These are phyloP conservation scores for Kradibia gibbosae DNA, from an alignment of 1,140 invertebrate species.

Conservation along the genomic window DNA sequence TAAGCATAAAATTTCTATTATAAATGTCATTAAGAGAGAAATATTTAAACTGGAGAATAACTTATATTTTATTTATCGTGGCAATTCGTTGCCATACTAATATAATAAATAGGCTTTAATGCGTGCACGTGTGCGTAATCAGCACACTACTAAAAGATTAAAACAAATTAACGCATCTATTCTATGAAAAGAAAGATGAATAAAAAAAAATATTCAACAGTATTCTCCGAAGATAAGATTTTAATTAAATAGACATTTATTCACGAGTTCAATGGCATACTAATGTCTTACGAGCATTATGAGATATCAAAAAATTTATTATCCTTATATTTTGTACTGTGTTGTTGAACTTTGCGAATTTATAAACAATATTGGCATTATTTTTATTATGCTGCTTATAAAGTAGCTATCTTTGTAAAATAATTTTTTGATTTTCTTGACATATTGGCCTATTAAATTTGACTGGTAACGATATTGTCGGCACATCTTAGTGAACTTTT, in stretches of 20 bases:
- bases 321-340: too few relatives aligned
- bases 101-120: neutral
- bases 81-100: neutral
- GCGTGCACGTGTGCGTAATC: neutral
- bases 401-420: too few relatives aligned
- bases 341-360: too few relatives aligned
- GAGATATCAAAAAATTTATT: too few relatives aligned
- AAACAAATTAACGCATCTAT: neutral
- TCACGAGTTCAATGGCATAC: neutral
- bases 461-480: too few relatives aligned
- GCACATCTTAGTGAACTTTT: too few relatives aligned
- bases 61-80: neutral
- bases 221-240: neutral
- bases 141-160: neutral
- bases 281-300: neutral
- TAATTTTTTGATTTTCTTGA: too few relatives aligned
- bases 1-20: too few relatives aligned
- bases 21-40: neutral
- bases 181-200: too few relatives aligned
- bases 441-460: too few relatives aligned
- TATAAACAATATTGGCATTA: too few relatives aligned
- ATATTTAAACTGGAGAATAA: neutral
- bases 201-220: neutral
- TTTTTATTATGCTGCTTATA: too few relatives aligned
- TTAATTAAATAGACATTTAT: neutral